Evolutionary conservation across 2,113 vertebrate genomes (phyloP), one percentile per base, ranked within the genome.

Genomic region (Cheilinus undulatus): DNA sequence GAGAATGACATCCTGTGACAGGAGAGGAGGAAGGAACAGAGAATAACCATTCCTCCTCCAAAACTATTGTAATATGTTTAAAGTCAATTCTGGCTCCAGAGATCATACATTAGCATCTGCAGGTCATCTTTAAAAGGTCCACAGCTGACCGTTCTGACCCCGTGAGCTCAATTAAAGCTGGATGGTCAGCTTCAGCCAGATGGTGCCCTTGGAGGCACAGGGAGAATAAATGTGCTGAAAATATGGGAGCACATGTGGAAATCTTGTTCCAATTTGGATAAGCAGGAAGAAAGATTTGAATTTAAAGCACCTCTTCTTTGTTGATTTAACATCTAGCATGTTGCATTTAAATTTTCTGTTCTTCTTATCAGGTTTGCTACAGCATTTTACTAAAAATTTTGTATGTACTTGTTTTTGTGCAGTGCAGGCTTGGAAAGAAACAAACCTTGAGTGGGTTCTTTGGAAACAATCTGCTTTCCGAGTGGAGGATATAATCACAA

Each of bases 101-200:
- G 22, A 48, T 60, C 17, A 13, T 3, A 8, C 17, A 0, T 17
- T 42, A 15, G 13, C 38, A 32, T 69, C 15, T 32, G 76, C 52
- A 24, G 40, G 52, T 68, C 7, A 9, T 15, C 38, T 24, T 40
- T 85, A 83, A 62, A 58, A 69, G 74, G 63, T 79, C 49, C 34
- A 38, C 17, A 1, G 12, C 66, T 32, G 76, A 69, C 67, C 69
- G 23, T 19, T 59, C 78, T 86, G 84, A 80, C 87, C 81, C 73
- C 42, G 15, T 1, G 61, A 69, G 81, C 78, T 82, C 83, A 88
- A 88, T 89, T 74, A 86, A 89, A 84, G 82, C 76, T 71, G 58
- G 65, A 88, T 78, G 75, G 73, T n/a, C 85, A 85, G 60, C 49
- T 89, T 78, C 42, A 64, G 79, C 73, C 89, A 86, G 89, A 83